A percentile compares a stretch with the other conserved stretches of the same genome.
phyloP scores from a whole-genome alignment of 1,140 invertebrate genomes.

The Goniozus legneri region DNA sequence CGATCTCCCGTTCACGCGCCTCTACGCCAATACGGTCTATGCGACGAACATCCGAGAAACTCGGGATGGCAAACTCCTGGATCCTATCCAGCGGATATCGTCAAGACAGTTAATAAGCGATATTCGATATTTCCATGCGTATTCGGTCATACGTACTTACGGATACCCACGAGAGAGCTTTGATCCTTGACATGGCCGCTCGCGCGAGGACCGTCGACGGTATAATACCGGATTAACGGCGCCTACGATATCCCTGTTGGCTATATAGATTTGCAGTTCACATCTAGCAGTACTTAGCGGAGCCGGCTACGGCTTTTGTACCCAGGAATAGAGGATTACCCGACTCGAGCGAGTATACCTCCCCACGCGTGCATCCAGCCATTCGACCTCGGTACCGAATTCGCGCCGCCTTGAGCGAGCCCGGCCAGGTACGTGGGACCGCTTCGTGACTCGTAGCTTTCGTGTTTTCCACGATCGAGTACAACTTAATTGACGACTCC shows the following conservation, averaged over 20 bases:
- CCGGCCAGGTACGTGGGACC: too few relatives aligned
- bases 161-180: not conserved
- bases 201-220: constrained; percentile 9
- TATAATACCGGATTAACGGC: constrained; percentile 28
- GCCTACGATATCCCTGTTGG: constrained; percentile 15
- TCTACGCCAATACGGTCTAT: not conserved
- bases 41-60: too few relatives aligned
- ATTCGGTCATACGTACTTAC: too few relatives aligned
- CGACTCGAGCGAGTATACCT: not conserved
- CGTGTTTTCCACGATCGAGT: not conserved
- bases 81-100: too few relatives aligned
- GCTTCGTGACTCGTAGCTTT: too few relatives aligned
- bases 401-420: too few relatives aligned
- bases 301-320: constrained; percentile 9
- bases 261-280: constrained; percentile 14
- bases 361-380: too few relatives aligned
- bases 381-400: too few relatives aligned
- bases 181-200: not conserved
- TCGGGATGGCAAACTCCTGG: too few relatives aligned
- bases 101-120: too few relatives aligned
- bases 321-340: not conserved
- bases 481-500: not conserved
- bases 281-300: constrained; percentile 14
- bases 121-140: too few relatives aligned
- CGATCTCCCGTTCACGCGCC: too few relatives aligned